Evolutionary conservation across 2,888 invertebrate genomes (phyloP).

Genomic region (Linyphia triangularis): DNA sequence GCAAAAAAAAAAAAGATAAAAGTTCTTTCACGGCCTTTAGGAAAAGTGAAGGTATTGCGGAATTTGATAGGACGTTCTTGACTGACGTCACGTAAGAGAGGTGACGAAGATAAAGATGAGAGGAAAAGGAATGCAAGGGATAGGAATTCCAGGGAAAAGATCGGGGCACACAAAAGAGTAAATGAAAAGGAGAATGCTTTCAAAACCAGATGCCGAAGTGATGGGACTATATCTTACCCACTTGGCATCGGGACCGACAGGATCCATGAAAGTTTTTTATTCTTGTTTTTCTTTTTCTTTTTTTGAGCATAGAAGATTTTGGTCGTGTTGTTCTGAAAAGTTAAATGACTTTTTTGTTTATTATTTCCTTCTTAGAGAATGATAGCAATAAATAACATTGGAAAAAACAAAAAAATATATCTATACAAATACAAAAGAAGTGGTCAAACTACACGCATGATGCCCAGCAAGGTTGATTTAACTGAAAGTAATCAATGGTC

Average conservation of each 20-base stretch:
- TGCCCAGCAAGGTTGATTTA: no score
- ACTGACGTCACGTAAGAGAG: conserved; percentile 61
- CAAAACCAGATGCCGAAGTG: conserved; percentile 63
- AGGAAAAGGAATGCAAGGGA: conserved; percentile 37
- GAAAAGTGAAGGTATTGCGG: conserved; percentile 44
- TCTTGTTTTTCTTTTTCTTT: not conserved
- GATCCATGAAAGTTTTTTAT: not conserved
- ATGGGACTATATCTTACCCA: conserved; percentile 56
- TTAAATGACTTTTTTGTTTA: conserved; percentile 23
- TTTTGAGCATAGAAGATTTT: conserved; percentile 8
- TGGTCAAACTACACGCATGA: no score
- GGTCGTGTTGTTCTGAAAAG: conserved; percentile 9
- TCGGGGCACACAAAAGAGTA: conserved; percentile 54
- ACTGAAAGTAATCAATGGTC: no score
- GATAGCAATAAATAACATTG: not conserved
- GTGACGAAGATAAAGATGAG: conserved; percentile 70
- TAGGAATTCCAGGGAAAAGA: conserved; percentile 37
- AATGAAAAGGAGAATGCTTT: conserved; percentile 67
- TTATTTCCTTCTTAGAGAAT: not conserved
- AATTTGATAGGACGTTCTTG: conserved; percentile 58
- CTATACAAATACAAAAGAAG: no score
- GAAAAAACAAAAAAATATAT: not conserved
- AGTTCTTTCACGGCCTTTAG: conserved; percentile 29
- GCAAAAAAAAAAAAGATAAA: no score
- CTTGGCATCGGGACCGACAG: not conserved